Conservation (phyloP, 1,140 invertebrate species). For the Drosophila ironensis region DNA sequence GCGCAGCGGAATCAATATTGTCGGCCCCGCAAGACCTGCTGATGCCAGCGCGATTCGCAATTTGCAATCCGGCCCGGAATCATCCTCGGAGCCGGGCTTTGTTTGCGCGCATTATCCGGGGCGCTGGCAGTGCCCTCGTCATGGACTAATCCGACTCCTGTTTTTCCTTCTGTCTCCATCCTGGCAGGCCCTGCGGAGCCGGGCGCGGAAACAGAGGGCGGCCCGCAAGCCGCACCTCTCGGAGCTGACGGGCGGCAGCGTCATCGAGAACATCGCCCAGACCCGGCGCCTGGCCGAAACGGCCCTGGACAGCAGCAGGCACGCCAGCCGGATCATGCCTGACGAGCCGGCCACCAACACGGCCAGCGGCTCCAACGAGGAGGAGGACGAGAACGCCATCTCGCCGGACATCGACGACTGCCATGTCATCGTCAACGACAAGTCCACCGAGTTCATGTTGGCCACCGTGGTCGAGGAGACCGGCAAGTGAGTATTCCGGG, state of each 20-base stretch:
- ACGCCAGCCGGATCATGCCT: slow-evolving; percentile 84
- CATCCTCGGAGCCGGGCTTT: not conserved
- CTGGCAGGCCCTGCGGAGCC: slow-evolving; percentile 86
- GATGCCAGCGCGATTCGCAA: slow-evolving; percentile 42
- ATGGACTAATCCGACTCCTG: not conserved
- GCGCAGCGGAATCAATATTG: slow-evolving; percentile 6
- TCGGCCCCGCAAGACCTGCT: slow-evolving; percentile 22
- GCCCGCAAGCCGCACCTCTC: slow-evolving; percentile 88
- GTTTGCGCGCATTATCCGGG: slow-evolving; percentile 55
- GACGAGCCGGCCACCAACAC: slow-evolving; percentile 92
- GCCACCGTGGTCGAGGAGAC: slow-evolving; percentile 92
- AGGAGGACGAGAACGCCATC: slow-evolving; percentile 88
- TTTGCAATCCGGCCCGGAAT: slow-evolving; percentile 44
- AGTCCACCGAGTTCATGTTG: slow-evolving; percentile 93
- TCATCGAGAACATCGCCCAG: slow-evolving; percentile 94
- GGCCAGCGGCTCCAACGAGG: slow-evolving; percentile 94
- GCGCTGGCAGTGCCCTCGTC: too few species aligned
- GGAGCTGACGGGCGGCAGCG: slow-evolving; percentile 89
- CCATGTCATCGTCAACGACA: slow-evolving; percentile 93
- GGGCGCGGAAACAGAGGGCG: slow-evolving; percentile 91
- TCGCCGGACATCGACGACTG: slow-evolving; percentile 86
- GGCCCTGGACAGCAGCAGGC: slow-evolving; percentile 86
- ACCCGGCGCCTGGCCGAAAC: slow-evolving; percentile 91
- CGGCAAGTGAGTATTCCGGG: slow-evolving; percentile 84
- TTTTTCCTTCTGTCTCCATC: not conserved